Base-by-base conservation (phyloP, 2,113 vertebrate species). In the Montifringilla adamsi region DNA sequence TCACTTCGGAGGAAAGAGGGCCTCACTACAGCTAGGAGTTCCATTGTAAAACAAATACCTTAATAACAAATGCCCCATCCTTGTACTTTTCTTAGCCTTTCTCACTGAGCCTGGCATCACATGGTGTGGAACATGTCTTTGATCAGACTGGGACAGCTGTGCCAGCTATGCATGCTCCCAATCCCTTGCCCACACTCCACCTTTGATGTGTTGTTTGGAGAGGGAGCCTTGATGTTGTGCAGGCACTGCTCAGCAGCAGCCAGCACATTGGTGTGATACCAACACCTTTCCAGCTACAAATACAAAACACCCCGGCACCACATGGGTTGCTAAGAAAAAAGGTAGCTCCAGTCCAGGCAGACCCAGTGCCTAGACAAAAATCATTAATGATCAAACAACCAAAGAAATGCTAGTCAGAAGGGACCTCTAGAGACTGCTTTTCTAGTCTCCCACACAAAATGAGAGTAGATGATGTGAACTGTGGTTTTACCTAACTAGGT, bases 241-340 rank as follows among this genome's bases (percentile, higher is more conserved):
- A 47, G 43, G 27, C 31, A 12, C 15, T 43, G 17, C n/a, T 73
- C 28, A 59, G 35, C 47, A 46, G 21, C 31, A 76, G 39, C 27
- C 23, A 58, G 27, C 16, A 35, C 23, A 3, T 2, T 22, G 7
- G 3, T 18, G 33, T 41, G 35, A n/a, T 53, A 52, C 14, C 56
- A 47, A 23, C 46, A 27, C 2, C 39, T 16, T 44, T 86, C 41
- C 49, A 70, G 31, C 26, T 43, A 9, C 41, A 35, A 49, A 41
- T 7, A 13, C 28, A 55, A 23, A 69, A 24, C 55, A 21, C 5
- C 2, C 1, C 8, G 64, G 12, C 30, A 7, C 35, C 2, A 2
- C n/a, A 37, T 7, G 15, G 8, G 4, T 6, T 33, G 18, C 46
- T 74, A 13, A 30, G 26, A 63, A 19, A 15, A 90, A 88, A 74